phyloP scores from a whole-genome alignment of 2,888 invertebrate species.

The Caradrina kadenii region DNA sequence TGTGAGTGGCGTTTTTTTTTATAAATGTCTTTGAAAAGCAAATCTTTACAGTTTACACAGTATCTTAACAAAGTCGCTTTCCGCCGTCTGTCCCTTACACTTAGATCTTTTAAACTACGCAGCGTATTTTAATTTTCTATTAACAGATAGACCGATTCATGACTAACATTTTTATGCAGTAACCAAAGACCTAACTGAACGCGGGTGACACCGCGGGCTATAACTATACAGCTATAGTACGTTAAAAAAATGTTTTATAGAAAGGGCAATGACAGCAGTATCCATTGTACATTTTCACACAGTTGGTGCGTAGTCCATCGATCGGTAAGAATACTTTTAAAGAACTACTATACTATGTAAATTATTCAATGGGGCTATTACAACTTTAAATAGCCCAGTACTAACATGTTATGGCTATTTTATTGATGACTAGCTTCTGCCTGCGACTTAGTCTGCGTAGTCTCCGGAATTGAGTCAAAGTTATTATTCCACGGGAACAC shows the following conservation, averaged over 20 bases:
- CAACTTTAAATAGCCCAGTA: not conserved
- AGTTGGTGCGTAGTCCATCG: constrained; percentile 8
- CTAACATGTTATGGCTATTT: not conserved
- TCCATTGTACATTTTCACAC: not conserved
- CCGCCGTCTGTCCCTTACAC: no score
- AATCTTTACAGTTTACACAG: not conserved
- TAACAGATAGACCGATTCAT: no score
- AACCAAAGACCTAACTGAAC: no score
- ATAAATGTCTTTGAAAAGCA: not conserved
- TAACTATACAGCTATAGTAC: no score
- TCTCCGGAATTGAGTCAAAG: no score
- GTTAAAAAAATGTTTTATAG: not conserved
- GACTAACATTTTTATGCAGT: no score
- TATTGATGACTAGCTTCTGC: not conserved
- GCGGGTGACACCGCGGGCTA: no score
- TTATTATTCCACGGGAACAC: no score
- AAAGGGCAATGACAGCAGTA: not conserved
- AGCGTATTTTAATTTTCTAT: no score
- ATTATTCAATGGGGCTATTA: constrained; percentile 10
- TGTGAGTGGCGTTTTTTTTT: constrained; percentile 1
- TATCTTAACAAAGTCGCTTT: no score
- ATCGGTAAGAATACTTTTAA: constrained; percentile 9
- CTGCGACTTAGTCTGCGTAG: no score
- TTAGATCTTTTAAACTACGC: no score
- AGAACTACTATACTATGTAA: constrained; percentile 1